Conservation (phyloP, 2,797 vertebrate species). For the Threskiornis aethiopicus region DNA sequence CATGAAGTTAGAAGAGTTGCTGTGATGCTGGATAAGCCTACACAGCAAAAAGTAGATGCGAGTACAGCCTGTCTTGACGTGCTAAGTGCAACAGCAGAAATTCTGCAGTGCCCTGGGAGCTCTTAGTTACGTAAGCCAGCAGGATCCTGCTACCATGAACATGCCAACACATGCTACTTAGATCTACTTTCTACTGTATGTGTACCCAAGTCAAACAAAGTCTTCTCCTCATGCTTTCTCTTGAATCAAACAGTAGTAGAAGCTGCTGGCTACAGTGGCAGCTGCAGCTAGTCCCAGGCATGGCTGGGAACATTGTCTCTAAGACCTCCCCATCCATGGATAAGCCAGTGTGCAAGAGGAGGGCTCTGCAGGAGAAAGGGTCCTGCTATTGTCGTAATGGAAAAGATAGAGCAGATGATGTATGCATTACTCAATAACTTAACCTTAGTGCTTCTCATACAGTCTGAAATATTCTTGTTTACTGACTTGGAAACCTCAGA, state of each 20-base stretch:
- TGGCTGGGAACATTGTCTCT: neutral
- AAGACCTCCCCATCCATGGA: neutral
- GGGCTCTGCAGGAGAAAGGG: neutral
- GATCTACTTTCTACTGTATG: neutral
- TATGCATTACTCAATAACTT: neutral
- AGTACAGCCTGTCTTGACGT: neutral
- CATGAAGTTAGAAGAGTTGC: neutral
- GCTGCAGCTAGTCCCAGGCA: neutral
- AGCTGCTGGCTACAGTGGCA: neutral
- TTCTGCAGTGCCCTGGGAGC: neutral
- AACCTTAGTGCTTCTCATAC: neutral
- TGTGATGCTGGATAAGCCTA: neutral
- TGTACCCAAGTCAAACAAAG: neutral
- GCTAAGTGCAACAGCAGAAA: neutral
- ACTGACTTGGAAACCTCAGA: neutral
- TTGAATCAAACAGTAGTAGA: neutral
- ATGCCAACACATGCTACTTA: accelerated
- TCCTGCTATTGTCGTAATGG: neutral
- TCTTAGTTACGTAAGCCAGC: neutral
- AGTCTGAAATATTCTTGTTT: neutral
- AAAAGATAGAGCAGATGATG: neutral
- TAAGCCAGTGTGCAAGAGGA: neutral
- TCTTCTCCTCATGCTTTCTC: neutral
- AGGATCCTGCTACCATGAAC: neutral
- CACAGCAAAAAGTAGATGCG: neutral